These are phyloP conservation scores for Enteromius radiatus DNA, from an alignment of 2,797 vertebrate species.

Conservation along the genomic window DNA sequence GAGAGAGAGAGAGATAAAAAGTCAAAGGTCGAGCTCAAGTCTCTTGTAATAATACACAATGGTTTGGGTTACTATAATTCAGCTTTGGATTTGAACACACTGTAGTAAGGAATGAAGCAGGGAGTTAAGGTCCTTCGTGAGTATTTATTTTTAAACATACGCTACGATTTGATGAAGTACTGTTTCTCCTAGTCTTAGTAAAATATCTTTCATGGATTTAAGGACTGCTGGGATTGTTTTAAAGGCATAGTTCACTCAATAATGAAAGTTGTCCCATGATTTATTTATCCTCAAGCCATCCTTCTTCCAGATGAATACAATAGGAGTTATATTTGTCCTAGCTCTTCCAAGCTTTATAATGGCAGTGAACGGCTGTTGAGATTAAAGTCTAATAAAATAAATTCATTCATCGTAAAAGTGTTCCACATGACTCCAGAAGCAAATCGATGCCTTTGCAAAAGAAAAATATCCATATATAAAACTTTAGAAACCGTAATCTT, in stretches of 20 bases:
- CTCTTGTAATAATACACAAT: not conserved
- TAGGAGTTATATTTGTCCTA: not conserved
- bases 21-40: conserved; percentile 26
- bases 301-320: not conserved
- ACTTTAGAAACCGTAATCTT: not conserved
- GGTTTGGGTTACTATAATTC: not conserved
- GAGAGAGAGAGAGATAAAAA: conserved; percentile 58
- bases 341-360: not conserved
- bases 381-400: not conserved
- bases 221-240: not conserved
- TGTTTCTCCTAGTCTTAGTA: not conserved
- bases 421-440: not conserved
- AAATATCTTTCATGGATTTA: not conserved
- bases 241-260: not conserved
- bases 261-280: not conserved
- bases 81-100: conserved; percentile 26
- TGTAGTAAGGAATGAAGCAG: conserved; percentile 34
- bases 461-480: not conserved
- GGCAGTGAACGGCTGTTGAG: not conserved
- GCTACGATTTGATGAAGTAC: not conserved
- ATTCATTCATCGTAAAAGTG: not conserved
- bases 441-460: not conserved
- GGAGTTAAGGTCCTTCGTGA: conserved; percentile 10
- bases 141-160: not conserved
- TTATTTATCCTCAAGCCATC: not conserved